phyloP scores from a whole-genome alignment of 92 coral and sea anemone species.

The Epizoanthus fatuus region DNA sequence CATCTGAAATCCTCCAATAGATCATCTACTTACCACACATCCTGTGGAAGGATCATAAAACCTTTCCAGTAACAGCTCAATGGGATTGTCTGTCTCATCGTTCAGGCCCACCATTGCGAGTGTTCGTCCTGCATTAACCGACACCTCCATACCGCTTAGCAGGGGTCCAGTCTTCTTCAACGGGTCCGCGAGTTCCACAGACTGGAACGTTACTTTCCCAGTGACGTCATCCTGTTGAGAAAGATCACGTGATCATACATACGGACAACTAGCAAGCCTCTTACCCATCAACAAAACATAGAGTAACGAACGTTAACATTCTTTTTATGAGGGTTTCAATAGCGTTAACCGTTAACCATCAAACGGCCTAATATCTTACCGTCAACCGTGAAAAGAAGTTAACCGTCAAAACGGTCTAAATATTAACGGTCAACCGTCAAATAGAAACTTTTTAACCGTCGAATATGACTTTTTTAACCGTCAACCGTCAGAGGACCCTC shows the following conservation, averaged over 20 bases:
- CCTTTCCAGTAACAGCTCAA: slow-evolving; percentile 86
- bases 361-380: too few species aligned
- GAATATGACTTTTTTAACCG: too few species aligned
- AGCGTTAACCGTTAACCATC: too few species aligned
- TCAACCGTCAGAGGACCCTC: too few species aligned
- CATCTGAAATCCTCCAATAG: not conserved
- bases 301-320: too few species aligned
- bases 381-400: too few species aligned
- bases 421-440: too few species aligned
- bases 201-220: slow-evolving; percentile 80
- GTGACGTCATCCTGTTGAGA: slow-evolving; percentile 66
- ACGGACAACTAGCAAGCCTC: too few species aligned
- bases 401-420: too few species aligned
- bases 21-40: slow-evolving; percentile 65
- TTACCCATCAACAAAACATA: too few species aligned
- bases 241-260: not conserved
- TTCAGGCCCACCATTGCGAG: slow-evolving; percentile 83
- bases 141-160: slow-evolving; percentile 75
- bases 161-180: slow-evolving; percentile 60
- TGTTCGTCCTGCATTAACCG: slow-evolving; percentile 67
- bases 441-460: too few species aligned
- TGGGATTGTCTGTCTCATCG: slow-evolving; percentile 73
- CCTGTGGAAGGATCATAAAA: slow-evolving; percentile 85
- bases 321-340: too few species aligned
- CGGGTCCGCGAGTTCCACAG: slow-evolving; percentile 84